Evolutionary conservation across 2,888 invertebrate species (phyloP), one percentile per base, ranked within the genome.

Genomic region (Drosophila rellima): DNA sequence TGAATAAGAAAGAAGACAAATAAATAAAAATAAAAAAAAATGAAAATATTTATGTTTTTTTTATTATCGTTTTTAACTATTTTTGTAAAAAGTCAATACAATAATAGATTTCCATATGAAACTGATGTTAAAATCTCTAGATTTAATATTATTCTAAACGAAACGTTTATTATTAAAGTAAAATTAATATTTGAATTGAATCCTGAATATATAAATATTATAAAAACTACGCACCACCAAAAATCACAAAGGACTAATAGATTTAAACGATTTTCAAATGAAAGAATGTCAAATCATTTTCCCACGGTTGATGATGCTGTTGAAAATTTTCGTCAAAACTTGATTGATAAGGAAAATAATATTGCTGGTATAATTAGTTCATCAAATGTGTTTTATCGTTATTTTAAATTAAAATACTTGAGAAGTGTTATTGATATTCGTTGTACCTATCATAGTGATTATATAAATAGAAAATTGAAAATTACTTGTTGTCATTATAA

Each of bases 141-240:
- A 45, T 45, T 45, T 26, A 45, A 45, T 45, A 6, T 45, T n/a
- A 29, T 29, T 45, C 45, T 45, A 45, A 45, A 45, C 45, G 29
- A 45, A 45, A 45, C 45, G 26, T 26, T 45, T 6, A 29, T n/a
- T 15, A 45, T 45, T 10, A n/a, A 47, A 47, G 45, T 47, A 47
- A 45, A 29, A 15, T 26, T 45, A 33, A 33, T 33, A 8, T 29
- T 29, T 29, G 29, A 29, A 8, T 8, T 29, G 8, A 8, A 8
- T 29, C 29, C 29, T 29, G 8, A 29, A 6, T 8, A 8, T 6
- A 8, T 29, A 29, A 26, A 45, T 45, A 45, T 23, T 26, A 44
- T 13, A 23, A 23, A 20, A 20, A 20, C 20, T 5, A 20, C 20
- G 5, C 20, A 20, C 5, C 20, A 20, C 3, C 20, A 20, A 20